Evolutionary conservation across 2,888 invertebrate species (phyloP), one percentile per base, ranked within the genome.

Genomic region (Cantharis rustica): DNA sequence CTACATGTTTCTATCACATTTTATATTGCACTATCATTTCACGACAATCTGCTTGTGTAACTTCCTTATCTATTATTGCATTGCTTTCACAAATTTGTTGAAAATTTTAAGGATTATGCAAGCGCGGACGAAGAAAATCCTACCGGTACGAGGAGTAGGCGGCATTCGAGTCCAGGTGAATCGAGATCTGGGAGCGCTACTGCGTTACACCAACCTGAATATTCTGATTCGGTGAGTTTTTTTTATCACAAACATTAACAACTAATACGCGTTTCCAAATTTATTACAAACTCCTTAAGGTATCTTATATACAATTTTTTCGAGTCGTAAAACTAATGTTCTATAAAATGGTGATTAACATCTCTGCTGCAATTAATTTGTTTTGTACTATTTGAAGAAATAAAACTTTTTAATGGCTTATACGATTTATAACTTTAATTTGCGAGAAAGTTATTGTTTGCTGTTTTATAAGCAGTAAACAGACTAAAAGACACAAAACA

Each of bases 91-190:
- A 20, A 31, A 15, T 68, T 68, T 10, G 16, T 72, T n/a, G 13
- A 47, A 47, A 61, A 61, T 61, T 77, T 75, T 75, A 89, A 94
- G 93, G 94, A 94, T 87, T 94, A 93, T 86, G 88, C 88, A 79
- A 90, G 90, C 83, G 90, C 89, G 16, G 88, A 90, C 86, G 93
- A 93, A 81, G 92, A 92, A 84, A 92, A 92, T 85, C 86, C 89
- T 5, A 84, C 83, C 68, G 90, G 88, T 68, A 84, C 83, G n/a
- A 82, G 87, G 62, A 87, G 85, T 79, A 89, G 93, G 82, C 89
- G 93, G 79, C 93, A 93, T 88, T 93, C 93, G 68, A 93, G 93
- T 80, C 93, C 93, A 69, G 93, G 93, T 78, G 92, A 92, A 84
- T 92, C 93, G 23, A 88, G 93, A 82, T 91, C 93, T 81, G 93